Base-by-base conservation (phyloP, 2,888 invertebrate species). In the Trachelus tabidus region DNA sequence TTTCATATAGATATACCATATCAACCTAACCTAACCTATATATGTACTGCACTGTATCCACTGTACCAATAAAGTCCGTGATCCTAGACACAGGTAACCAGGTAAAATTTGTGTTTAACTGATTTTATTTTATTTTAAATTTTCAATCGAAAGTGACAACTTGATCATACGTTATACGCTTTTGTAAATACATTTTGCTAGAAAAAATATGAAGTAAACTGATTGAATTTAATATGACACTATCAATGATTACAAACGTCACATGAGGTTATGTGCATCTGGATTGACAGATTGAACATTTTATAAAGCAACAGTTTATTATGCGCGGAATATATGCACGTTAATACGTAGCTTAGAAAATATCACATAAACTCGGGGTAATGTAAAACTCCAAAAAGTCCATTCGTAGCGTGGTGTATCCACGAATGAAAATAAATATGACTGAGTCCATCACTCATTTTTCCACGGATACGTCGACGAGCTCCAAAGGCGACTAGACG, bases 401-500 rank as follows among this genome's bases (percentile, higher is more conserved):
- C 56, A 56, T 23, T 23, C 56, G 56, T 9, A 56, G 23, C 23
- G 56, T 23, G 23, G 23, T 56, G 9, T 23, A 56, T 56, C 56
- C 56, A 56, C 23, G 23, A 23, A 56, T 23, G 6, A 56, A 56
- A 56, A 56, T 56, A 56, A 56, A 56, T 23, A 56, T 56, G 23
- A 23, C 56, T 15, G 6, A 56, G 23, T 56, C 56, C 56, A 56
- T 56, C 56, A 23, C 23, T 56, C 71, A 34, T 71, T 71, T 71
- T 71, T 71, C 71, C 71, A 15, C 71, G 71, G 31, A 71, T 31
- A 31, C 71, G 12, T 34, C 71, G 71, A 71, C 71, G 71, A 56
- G 23, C 23, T 23, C 56, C 56, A 56, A 56, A 56, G 71, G 71
- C 71, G 71, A 56, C 71, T 71, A 71, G 74, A 74, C 74, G 74